These are phyloP conservation scores for Cochlearius cochlearius DNA, from an alignment of 2,113 vertebrate species.

Conservation along the genomic window DNA sequence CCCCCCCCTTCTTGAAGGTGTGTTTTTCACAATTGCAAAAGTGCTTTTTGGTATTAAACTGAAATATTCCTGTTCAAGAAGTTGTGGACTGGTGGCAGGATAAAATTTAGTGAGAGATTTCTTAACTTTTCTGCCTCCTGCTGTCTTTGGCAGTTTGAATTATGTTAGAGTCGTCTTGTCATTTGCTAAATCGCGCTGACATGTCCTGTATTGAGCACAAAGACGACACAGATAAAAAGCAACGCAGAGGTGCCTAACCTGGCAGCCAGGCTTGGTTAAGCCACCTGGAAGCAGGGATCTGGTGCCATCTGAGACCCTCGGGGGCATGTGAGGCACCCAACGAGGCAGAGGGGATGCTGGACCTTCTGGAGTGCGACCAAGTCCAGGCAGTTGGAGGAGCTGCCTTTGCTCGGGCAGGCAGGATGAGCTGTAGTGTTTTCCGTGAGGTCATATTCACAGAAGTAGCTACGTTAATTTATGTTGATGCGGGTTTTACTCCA, in stretches of 20 bases:
- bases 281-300: not conserved
- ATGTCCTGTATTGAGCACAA: not conserved
- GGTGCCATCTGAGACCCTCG: not conserved
- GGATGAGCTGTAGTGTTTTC: not conserved
- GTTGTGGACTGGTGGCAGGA: not conserved
- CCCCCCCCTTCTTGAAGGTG: not conserved
- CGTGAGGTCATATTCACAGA: not conserved
- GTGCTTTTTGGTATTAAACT: not conserved
- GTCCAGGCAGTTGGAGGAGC: not conserved
- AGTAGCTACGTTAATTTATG: not conserved
- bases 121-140: not conserved
- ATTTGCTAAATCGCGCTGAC: not conserved
- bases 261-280: not conserved
- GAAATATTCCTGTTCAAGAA: not conserved
- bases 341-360: not conserved
- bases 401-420: not conserved
- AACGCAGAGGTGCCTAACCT: not conserved
- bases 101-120: not conserved
- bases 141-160: not conserved
- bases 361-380: not conserved
- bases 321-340: rapidly evolving
- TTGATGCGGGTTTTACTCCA: not conserved
- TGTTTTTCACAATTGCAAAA: not conserved
- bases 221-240: not conserved
- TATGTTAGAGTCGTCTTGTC: not conserved